A percentile compares a stretch with the other conserved stretches of the same genome.
phyloP scores from a whole-genome alignment of 2,113 vertebrate genomes.

The Malurus alboscapulatus region DNA sequence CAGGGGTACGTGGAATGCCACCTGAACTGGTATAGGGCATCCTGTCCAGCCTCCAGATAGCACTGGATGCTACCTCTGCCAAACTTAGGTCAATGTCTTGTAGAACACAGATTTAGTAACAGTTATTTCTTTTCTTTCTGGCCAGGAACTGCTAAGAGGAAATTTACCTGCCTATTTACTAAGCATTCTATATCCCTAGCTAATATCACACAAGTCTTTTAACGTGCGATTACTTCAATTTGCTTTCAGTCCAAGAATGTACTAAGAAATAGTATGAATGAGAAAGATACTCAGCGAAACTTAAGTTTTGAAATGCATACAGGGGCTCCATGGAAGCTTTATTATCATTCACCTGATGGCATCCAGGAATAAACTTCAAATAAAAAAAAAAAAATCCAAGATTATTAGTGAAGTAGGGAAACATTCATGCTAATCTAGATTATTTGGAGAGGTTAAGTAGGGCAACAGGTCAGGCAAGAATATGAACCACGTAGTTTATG shows the following conservation, averaged over 20 bases:
- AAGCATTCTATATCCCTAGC: neutral
- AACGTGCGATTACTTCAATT: neutral
- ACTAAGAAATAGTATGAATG: neutral
- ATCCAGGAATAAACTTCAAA: neutral
- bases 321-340: neutral
- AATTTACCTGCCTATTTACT: neutral
- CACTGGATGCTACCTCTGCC: neutral
- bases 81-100: neutral
- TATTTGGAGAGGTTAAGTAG: neutral
- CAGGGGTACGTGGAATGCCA: neutral
- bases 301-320: neutral
- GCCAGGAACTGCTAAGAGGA: neutral
- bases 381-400: neutral
- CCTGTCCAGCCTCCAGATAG: neutral
- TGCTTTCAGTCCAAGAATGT: neutral
- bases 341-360: neutral
- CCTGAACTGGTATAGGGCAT: neutral
- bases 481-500: neutral
- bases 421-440: neutral
- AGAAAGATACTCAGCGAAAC: neutral
- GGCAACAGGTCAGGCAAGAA: neutral
- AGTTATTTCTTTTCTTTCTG: neutral
- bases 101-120: neutral
- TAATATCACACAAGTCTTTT: neutral
- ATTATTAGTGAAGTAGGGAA: neutral